Evolutionary conservation across 2,797 vertebrate genomes (phyloP).

Genomic region (Cirrhinus molitorella): DNA sequence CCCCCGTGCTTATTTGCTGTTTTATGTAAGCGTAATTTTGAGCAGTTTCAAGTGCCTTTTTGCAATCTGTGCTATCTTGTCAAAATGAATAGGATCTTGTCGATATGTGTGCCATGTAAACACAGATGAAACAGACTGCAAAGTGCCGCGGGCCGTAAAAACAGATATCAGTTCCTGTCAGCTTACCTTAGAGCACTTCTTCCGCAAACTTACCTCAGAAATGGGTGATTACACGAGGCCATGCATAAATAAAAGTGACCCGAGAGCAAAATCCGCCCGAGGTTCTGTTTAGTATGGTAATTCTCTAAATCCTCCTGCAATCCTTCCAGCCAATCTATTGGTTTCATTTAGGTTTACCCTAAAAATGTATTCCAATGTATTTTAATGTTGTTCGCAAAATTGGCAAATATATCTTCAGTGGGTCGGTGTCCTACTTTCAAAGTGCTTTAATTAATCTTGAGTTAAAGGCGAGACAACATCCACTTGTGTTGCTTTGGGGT

Average conservation of each 20-base stretch:
- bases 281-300: slow-evolving; percentile 48
- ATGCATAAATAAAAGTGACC: slow-evolving; percentile 55
- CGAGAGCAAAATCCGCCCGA: slow-evolving; percentile 25
- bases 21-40: slow-evolving; percentile 48
- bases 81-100: slow-evolving; percentile 46
- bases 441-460: slow-evolving; percentile 43
- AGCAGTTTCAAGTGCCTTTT: slow-evolving; percentile 18
- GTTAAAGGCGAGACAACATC: slow-evolving; percentile 31
- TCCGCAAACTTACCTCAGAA: slow-evolving; percentile 48
- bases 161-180: slow-evolving; percentile 56
- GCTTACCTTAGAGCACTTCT: slow-evolving; percentile 35
- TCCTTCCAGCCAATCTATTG: slow-evolving; percentile 32
- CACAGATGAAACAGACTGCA: slow-evolving; percentile 45
- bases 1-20: neutral
- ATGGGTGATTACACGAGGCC: slow-evolving; percentile 43
- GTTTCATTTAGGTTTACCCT: slow-evolving; percentile 43
- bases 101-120: slow-evolving; percentile 41
- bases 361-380: slow-evolving; percentile 26
- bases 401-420: slow-evolving; percentile 24
- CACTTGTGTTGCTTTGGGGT: neutral
- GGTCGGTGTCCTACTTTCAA: slow-evolving; percentile 35
- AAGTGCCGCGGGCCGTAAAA: slow-evolving; percentile 36
- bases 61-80: slow-evolving; percentile 35
- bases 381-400: slow-evolving; percentile 31
- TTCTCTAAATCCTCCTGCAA: slow-evolving; percentile 41